phyloP scores from a whole-genome alignment of 2,888 invertebrate genomes.

The Stegophylla sp. region DNA sequence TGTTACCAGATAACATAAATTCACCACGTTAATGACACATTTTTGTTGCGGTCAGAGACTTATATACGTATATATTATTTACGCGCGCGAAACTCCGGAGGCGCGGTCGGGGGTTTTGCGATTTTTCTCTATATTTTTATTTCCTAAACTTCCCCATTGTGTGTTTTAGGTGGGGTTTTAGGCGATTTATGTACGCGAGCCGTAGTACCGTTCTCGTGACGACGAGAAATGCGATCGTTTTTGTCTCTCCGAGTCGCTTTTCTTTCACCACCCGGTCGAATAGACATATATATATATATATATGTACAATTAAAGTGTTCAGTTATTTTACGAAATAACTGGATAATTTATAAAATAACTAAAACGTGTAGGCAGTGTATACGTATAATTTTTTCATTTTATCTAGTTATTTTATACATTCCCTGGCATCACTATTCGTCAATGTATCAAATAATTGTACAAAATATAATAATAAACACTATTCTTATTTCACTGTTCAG shows the following conservation, averaged over 20 bases:
- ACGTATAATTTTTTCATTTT: no score
- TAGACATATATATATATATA: not conserved
- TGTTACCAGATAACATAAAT: constrained; percentile 28
- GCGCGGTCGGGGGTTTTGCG: constrained; percentile 3
- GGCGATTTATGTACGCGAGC: constrained; percentile 24
- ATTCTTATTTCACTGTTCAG: no score
- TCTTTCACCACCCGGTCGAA: no score
- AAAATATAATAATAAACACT: no score
- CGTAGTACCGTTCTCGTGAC: constrained; percentile 18
- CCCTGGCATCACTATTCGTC: no score
- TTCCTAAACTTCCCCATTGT: constrained; percentile 23
- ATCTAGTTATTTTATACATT: no score
- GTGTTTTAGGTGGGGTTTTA: constrained; percentile 12
- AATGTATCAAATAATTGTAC: no score
- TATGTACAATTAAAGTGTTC: no score
- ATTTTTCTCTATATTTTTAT: constrained; percentile 29
- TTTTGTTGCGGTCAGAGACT: not conserved
- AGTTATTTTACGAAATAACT: no score
- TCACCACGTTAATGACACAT: constrained; percentile 27
- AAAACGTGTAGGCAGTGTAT: no score
- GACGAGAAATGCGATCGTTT: constrained; percentile 3
- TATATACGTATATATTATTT: not conserved
- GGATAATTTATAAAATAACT: no score
- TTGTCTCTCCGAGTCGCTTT: not conserved
- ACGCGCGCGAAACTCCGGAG: not conserved